Conservation (phyloP, 2,888 invertebrate genomes). For the Himalopsyche anomala region DNA sequence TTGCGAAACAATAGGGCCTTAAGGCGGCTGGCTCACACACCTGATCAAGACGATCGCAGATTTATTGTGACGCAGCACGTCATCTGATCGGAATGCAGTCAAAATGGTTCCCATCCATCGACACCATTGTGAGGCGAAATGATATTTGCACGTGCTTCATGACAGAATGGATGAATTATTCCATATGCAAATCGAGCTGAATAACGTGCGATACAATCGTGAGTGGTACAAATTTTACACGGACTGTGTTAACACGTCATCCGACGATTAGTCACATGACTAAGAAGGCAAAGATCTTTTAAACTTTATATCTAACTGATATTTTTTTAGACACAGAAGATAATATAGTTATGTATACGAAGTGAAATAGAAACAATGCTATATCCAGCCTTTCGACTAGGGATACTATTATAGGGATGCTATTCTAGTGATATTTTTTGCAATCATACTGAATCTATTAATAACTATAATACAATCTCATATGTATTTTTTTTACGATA, state of each 20-base stretch:
- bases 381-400: too few relatives aligned
- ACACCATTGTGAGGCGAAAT: not conserved
- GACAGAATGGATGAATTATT: not conserved
- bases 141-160: conserved; percentile 4
- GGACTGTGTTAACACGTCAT: not conserved
- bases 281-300: too few relatives aligned
- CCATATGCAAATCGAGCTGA: conserved; percentile 3
- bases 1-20: not conserved
- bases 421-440: too few relatives aligned
- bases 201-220: not conserved
- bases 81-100: not conserved
- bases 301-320: too few relatives aligned
- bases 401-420: too few relatives aligned
- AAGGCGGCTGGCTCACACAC: not conserved
- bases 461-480: too few relatives aligned
- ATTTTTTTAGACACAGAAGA: too few relatives aligned
- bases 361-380: too few relatives aligned
- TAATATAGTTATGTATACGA: too few relatives aligned
- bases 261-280: too few relatives aligned
- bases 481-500: too few relatives aligned
- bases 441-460: too few relatives aligned
- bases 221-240: not conserved
- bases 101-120: conserved; percentile 10
- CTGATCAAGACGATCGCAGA: not conserved
- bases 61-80: not conserved